These are phyloP conservation scores for Crax fasciolata DNA, from an alignment of 2,797 vertebrate genomes.

Conservation along the genomic window DNA sequence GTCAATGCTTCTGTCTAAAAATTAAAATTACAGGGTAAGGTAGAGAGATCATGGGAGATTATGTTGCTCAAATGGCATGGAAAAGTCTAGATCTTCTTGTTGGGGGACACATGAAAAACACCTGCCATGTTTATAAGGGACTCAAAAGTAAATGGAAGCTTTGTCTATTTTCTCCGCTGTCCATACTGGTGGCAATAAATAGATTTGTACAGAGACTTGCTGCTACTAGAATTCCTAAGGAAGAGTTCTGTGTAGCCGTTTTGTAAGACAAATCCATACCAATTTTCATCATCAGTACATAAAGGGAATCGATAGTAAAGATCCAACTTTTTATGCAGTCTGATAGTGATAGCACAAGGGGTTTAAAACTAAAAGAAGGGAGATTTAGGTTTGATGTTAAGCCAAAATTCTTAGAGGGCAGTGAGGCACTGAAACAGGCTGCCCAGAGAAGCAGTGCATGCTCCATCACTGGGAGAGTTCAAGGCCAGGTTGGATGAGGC, in stretches of 20 bases:
- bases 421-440: too few species aligned
- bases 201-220: background rate
- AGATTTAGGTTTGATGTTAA: too few species aligned
- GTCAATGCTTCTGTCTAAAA: background rate
- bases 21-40: background rate
- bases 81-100: background rate
- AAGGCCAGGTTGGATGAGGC: too few species aligned
- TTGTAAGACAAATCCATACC: background rate
- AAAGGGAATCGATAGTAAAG: too few species aligned
- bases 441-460: too few species aligned
- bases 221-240: background rate
- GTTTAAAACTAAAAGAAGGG: too few species aligned
- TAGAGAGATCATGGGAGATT: background rate
- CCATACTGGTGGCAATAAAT: background rate
- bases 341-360: too few species aligned
- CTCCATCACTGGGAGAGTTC: too few species aligned
- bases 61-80: background rate
- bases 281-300: background rate
- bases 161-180: background rate
- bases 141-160: background rate
- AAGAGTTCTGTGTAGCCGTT: background rate
- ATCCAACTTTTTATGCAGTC: too few species aligned
- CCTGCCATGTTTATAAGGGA: background rate
- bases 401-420: too few species aligned
- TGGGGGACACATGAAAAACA: rapidly evolving